Base-by-base conservation (phyloP, 2,797 vertebrate species). In the Salarias fasciatus region DNA sequence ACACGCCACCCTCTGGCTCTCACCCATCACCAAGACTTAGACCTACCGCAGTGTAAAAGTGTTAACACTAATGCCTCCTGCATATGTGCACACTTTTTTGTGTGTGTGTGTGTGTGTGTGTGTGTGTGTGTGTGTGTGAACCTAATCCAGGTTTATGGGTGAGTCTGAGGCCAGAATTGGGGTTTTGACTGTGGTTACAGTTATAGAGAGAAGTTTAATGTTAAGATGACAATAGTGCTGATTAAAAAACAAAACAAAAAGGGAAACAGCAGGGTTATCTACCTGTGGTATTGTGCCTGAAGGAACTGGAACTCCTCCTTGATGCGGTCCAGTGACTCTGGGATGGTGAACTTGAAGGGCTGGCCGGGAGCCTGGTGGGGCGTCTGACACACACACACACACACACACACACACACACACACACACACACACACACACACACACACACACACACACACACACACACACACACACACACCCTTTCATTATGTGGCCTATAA, bases 231-330 rank as follows among this genome's bases (percentile, higher is more conserved):
- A 86, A 77, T 72, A 38, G 56, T 24, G 45, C 71, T 60, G 18
- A 24, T 24, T n/a, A n/a, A n/a, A n/a, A n/a, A n/a, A n/a, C n/a
- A 24, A 24, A 24, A 24, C 24, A 24, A 40, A 60, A 52, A 46
- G 31, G 60, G 64, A 43, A 49, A 65, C 68, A 43, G 29, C 38
- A 41, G 38, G 11, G 15, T 78, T 72, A 79, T 80, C 71, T 85
- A 91, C 96, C 96, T 96, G 95, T 97, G 95, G 91, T 97, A 97
- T 91, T 97, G 96, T 2, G 96, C 96, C 89, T 97, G 96, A 18
- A 97, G 93, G 76, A 97, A 98, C 92, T 97, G 96, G 89, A 98
- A 97, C 88, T 97, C 96, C 82, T 98, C 96, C 81, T 98, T 98
- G 89, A 98, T 98, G 75, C 96, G 94, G 82, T 98, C 96, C 90